Base-by-base conservation (phyloP, 92 coral and sea anemone species). In the Umimayanthus chanpuru region DNA sequence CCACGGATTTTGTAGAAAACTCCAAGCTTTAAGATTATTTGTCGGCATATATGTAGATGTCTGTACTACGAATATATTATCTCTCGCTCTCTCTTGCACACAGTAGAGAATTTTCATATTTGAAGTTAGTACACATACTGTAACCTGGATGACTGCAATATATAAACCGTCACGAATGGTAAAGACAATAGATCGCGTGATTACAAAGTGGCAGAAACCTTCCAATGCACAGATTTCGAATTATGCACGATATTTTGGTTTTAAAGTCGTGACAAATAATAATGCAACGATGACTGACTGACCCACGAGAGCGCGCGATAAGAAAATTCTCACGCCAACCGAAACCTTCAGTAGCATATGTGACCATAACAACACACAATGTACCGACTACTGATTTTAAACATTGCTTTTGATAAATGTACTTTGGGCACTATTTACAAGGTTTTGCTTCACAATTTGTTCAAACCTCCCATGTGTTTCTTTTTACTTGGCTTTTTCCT, bases 1-100 rank as follows among this genome's bases (percentile, higher is more conserved):
- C 76, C 76, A 71, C 76, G 76, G 76, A 71, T 71, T 71, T 71
- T 71, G 76, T 71, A 71, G 76, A 71, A 71, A 71, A 71, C n/a
- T 71, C 76, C 76, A 71, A 71, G 76, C n/a, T 71, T 71, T 71
- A 71, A 71, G 76, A 71, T 71, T 71, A 71, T 71, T 71, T 71
- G 23, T 71, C 39, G 76, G 76, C 76, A 71, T 5, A 71, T 71
- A 71, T 71, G 76, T 71, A 71, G 76, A 71, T 71, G 76, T 71
- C 76, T 71, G 76, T 71, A 71, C 76, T 71, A 71, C 76, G 76
- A 71, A 71, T 71, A 71, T 71, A 1, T 71, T 71, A 71, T 71
- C 76, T 71, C 76, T 30, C 76, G 39, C 76, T 71, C 76, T 71
- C 76, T 71, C 76, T 71, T 23, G 76, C 76, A 71, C 76, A 71